These are phyloP conservation scores for Vidua macroura DNA, from an alignment of 2,113 vertebrate species.

Conservation along the genomic window DNA sequence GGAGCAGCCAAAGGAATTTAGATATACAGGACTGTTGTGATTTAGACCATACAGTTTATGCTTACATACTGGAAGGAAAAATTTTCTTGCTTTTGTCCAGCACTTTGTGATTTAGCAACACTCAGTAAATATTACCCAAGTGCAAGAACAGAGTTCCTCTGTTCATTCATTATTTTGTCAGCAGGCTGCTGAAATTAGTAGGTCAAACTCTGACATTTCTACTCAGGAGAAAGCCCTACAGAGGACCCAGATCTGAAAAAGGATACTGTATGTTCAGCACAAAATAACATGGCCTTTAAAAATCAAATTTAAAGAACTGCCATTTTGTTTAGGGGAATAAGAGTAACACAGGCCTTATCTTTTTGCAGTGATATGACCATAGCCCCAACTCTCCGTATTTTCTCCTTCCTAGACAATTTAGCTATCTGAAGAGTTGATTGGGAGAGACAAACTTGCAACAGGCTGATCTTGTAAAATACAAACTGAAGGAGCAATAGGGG, in stretches of 20 bases:
- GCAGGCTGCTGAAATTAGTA: constrained; percentile 1
- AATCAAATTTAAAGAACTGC: neutral
- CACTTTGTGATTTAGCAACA: neutral
- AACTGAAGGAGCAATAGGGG: neutral
- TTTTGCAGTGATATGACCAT: neutral
- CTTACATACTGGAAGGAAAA: neutral
- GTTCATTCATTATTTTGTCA: constrained; percentile 6
- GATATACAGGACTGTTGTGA: neutral
- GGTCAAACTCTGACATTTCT: neutral
- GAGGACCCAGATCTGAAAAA: neutral
- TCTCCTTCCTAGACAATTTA: neutral
- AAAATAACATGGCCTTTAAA: neutral
- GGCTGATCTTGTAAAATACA: constrained; percentile 57
- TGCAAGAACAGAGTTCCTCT: neutral
- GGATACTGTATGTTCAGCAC: neutral
- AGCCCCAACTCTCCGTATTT: neutral
- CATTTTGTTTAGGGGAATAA: neutral
- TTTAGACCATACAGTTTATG: neutral
- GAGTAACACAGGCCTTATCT: neutral
- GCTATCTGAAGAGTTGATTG: constrained; percentile 16
- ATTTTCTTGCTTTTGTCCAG: neutral
- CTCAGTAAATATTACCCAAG: neutral
- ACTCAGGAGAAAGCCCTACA: neutral
- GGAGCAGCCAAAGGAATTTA: neutral
- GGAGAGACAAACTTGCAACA: constrained; percentile 63